phyloP scores from a whole-genome alignment of 2,888 invertebrate genomes.

The Biston betularia region DNA sequence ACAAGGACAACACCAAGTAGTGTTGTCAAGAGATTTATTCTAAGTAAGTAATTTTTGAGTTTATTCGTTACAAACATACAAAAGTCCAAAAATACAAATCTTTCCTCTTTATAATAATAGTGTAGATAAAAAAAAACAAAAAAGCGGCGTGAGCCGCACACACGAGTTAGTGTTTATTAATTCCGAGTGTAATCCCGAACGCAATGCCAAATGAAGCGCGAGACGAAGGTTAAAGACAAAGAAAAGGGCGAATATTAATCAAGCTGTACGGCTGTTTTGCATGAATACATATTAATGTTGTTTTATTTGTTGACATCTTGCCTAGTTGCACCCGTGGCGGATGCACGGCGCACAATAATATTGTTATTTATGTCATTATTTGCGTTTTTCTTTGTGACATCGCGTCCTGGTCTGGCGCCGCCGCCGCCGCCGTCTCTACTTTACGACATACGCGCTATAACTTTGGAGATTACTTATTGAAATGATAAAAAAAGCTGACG shows the following conservation, averaged over 20 bases:
- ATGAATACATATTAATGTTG: conserved; percentile 26
- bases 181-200: conserved; percentile 35
- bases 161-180: conserved; percentile 20
- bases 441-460: background rate
- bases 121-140: too few relatives aligned
- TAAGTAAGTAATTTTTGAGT: too few relatives aligned
- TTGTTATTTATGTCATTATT: conserved; percentile 11
- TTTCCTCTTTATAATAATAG: too few relatives aligned
- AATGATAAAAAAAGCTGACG: background rate
- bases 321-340: background rate
- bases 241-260: conserved; percentile 38
- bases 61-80: too few relatives aligned
- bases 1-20: too few relatives aligned
- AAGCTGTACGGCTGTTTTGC: conserved; percentile 32
- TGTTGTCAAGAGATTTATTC: too few relatives aligned
- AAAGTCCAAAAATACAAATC: too few relatives aligned
- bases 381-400: background rate
- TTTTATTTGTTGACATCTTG: conserved; percentile 26
- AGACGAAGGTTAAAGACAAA: conserved; percentile 43
- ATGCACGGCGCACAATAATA: conserved; percentile 4
- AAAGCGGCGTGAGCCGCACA: background rate
- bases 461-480: background rate
- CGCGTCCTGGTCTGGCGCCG: background rate
- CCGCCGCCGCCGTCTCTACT: background rate
- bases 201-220: conserved; percentile 41